A percentile compares a stretch with the other conserved stretches of the same genome.
Conservation (phyloP, 2,113 vertebrate species). For the Oryzias woworae region DNA sequence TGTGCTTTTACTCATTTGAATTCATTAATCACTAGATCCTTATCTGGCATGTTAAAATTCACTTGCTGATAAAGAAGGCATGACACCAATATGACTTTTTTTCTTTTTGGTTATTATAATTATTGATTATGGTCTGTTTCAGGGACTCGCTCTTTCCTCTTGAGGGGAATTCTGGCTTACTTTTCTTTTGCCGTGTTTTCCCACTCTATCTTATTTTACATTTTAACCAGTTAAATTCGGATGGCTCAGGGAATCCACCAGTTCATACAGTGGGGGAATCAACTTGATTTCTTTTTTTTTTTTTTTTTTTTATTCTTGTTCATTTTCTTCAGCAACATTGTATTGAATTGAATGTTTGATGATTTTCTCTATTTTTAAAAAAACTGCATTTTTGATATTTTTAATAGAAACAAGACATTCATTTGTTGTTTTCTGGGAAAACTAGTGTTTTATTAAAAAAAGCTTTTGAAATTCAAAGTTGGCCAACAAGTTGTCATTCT, state of each 20-base stretch:
- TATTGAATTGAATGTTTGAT: too few relatives aligned
- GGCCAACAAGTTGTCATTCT: too few relatives aligned
- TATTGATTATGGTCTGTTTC: constrained; percentile 69
- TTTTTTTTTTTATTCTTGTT: too few relatives aligned
- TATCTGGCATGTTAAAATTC: constrained; percentile 77
- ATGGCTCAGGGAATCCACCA: constrained; percentile 2
- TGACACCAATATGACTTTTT: constrained; percentile 71
- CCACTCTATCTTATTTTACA: constrained; percentile 6
- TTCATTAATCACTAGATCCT: constrained; percentile 75
- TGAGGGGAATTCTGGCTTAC: not conserved
- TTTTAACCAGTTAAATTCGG: constrained; percentile 15
- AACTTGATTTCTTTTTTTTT: too few relatives aligned
- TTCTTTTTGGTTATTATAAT: constrained; percentile 73
- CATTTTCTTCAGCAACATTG: too few relatives aligned
- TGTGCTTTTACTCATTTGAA: constrained; percentile 67
- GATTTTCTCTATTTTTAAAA: too few relatives aligned
- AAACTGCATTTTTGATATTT: too few relatives aligned
- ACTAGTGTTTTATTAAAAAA: too few relatives aligned
- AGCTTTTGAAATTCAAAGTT: too few relatives aligned
- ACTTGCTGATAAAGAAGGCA: constrained; percentile 71
- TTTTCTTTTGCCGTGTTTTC: not conserved
- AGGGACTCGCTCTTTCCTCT: constrained; percentile 23
- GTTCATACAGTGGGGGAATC: too few relatives aligned
- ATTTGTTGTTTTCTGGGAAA: too few relatives aligned
- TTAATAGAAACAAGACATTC: too few relatives aligned